phyloP scores from a whole-genome alignment of 2,888 invertebrate species.

The Rhopalosiphum nymphaeae region DNA sequence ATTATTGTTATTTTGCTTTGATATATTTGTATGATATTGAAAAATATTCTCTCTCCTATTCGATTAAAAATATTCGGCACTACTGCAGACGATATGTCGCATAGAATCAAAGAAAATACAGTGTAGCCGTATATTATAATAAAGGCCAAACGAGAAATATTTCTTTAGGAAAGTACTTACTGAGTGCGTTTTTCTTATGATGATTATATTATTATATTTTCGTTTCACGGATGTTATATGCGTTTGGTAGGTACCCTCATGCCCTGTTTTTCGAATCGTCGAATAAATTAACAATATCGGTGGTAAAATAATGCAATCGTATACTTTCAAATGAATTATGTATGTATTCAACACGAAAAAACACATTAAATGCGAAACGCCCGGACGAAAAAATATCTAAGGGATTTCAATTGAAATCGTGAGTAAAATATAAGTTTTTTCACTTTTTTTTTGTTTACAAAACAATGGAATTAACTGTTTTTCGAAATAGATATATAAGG shows the following conservation, averaged over 20 bases:
- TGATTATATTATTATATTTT: slow-evolving; percentile 24
- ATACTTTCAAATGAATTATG: slow-evolving; percentile 53
- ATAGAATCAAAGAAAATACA: background rate
- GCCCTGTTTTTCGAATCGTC: slow-evolving; percentile 20
- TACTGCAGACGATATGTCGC: background rate
- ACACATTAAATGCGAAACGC: slow-evolving; percentile 31
- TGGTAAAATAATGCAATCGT: background rate
- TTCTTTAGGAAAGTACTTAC: background rate
- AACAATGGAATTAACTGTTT: slow-evolving; percentile 45
- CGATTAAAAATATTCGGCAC: background rate
- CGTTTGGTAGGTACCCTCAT: background rate
- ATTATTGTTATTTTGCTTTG: background rate
- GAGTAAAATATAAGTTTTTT: slow-evolving; percentile 36
- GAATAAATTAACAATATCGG: slow-evolving; percentile 53
- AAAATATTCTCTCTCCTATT: background rate
- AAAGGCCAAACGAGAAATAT: background rate
- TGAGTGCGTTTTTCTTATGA: background rate
- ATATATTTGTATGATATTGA: background rate
- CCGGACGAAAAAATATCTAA: slow-evolving; percentile 10
- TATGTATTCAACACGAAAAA: slow-evolving; percentile 32
- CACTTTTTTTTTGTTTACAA: background rate
- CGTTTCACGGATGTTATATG: background rate
- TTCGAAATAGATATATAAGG: background rate
- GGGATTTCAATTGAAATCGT: slow-evolving; percentile 5
- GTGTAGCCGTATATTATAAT: background rate